phyloP scores from a whole-genome alignment of 2,113 vertebrate species.

The Cyanoramphus novaezelandiae region DNA sequence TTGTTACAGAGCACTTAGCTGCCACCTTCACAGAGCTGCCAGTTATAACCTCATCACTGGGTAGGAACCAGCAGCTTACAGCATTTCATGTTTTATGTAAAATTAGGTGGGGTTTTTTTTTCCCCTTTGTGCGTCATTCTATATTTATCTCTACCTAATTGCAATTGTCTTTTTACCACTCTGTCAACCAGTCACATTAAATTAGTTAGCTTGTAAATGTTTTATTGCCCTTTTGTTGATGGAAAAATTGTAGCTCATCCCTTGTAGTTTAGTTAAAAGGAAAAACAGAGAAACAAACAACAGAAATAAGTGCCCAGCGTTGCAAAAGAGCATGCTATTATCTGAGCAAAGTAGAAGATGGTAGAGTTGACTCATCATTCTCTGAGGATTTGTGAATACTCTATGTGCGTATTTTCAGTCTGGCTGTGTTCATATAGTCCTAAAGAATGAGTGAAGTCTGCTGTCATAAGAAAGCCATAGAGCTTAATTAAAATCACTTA shows the following conservation, averaged over 20 bases:
- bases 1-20: not conserved
- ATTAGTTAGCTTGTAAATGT: not conserved
- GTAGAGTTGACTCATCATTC: not conserved
- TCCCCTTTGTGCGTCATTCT: not conserved
- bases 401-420: not conserved
- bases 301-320: not conserved
- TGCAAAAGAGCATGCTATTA: not conserved
- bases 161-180: not conserved
- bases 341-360: not conserved
- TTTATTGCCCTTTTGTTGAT: not conserved
- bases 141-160: not conserved
- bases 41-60: not conserved
- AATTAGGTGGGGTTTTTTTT: not conserved
- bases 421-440: not conserved
- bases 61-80: not conserved
- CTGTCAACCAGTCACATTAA: not conserved
- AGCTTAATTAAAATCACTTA: slow-evolving; percentile 18
- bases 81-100: not conserved
- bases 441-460: not conserved
- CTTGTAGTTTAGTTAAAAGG: not conserved
- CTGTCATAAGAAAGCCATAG: not conserved
- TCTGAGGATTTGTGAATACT: not conserved
- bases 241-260: not conserved
- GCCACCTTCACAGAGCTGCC: not conserved
- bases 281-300: not conserved